Evolutionary conservation across 2,797 vertebrate genomes (phyloP), one percentile per base, ranked within the genome.

Genomic region (Pangasius mekongensis): DNA sequence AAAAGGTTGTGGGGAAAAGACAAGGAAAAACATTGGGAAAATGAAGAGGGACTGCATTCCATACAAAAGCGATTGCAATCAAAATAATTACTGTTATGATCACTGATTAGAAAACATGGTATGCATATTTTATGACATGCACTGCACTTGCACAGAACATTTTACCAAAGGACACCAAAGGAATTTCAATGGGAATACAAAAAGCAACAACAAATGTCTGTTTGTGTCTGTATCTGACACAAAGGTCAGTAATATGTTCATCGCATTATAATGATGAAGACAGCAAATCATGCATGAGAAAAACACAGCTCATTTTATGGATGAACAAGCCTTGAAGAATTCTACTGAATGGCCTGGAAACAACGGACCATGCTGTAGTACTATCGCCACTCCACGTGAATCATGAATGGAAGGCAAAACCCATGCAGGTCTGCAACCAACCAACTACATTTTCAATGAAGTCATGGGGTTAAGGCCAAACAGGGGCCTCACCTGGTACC

Each of bases 401-500:
- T 71, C 52, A 73, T 58, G 74, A 85, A 89, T 85, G 73, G 66
- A 69, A 83, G 58, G 13, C 16, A 88, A 80, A 80, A 76, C 20
- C 60, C 83, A 86, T 73, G 77, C 86, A 84, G 82, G 78, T 84
- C 56, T 62, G 71, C 73, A 87, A 86, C 6, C 39, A 33, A 80
- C 39, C 66, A 86, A 84, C 47, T 39, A 88, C 56, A 86, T 83
- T 81, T 88, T 66, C 81, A 89, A 86, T 58, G 67, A 90, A 83
- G 85, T 52, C 82, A 80, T 64, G 89, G 86, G 83, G n/a, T 83
- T n/a, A 74, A 87, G 89, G 91, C 88, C 78, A 81, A 89, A 90
- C 88, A 36, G 90, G 83, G 92, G 94, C 97, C 98, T 98, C 98
- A 98, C 98, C 98, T 98, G 97, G 97, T 94, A 98, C 97, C 92